Evolutionary conservation across 2,888 invertebrate genomes (phyloP), one percentile per base, ranked within the genome.

Genomic region (Dolichopus griseipennis): DNA sequence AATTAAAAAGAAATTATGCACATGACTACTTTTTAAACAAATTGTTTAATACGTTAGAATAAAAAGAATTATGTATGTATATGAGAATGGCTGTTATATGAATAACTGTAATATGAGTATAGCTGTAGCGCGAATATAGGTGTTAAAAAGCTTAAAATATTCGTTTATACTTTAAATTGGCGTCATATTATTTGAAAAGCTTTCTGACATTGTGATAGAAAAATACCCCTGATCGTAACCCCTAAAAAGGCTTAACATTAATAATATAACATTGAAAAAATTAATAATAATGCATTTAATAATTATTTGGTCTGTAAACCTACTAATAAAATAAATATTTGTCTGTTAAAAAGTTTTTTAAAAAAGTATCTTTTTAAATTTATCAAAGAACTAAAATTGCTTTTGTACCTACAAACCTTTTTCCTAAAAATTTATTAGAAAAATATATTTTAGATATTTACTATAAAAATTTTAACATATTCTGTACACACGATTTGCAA

Each of bases 201-300:
- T 52, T 52, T 18, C 1, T 7, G 41, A 41, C 41, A 41, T 41
- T 41, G 41, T n/a, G 18, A 52, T 52, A 18, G 52, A 18, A 52
- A 52, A n/a, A 52, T 1, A 34, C 64, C 73, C 79, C 75, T 79
- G 79, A 79, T 78, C 78, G 74, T 78, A 78, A 79, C 79, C 79
- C 76, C 78, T 75, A 76, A 73, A 76, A 74, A 78, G 78, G 78
- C 78, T 78, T 72, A n/a, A n/a, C n/a, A n/a, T n/a, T n/a, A n/a
- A n/a, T n/a, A n/a, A n/a, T n/a, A n/a, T 71, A 73, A 74, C 75
- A 79, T 76, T 78, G 64, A 64, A 61, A 12, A 18, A 3, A n/a
- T n/a, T n/a, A n/a, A n/a, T 61, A 61, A 61, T 37, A 37, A n/a
- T 37, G 37, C 37, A 37, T 12, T 7, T 37, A 7, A 27, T 27